These are phyloP conservation scores for Naso thynnoides DNA, from an alignment of 2,797 vertebrate species.

Conservation along the genomic window DNA sequence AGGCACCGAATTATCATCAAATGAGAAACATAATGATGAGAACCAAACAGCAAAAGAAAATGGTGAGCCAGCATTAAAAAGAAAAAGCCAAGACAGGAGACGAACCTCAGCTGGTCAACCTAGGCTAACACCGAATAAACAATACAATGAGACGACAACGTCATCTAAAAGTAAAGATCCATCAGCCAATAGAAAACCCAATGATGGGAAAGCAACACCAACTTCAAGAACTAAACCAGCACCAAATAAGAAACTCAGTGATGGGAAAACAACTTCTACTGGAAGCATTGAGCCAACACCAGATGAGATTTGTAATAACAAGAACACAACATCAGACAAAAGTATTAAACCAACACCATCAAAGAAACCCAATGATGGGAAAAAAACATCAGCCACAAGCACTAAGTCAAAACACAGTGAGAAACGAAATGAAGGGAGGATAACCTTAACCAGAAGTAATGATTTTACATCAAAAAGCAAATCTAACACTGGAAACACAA, in stretches of 20 bases:
- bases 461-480: background rate
- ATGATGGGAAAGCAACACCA: background rate
- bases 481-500: background rate
- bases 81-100: background rate
- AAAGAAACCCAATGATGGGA: background rate
- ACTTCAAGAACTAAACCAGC: background rate
- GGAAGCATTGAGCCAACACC: background rate
- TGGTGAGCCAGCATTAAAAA: background rate
- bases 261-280: background rate
- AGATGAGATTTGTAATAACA: background rate
- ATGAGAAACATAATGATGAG: background rate
- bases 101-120: background rate
- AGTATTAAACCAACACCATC: background rate
- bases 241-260: background rate
- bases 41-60: background rate
- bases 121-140: constrained; percentile 1
- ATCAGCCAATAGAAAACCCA: background rate
- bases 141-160: background rate
- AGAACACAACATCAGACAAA: background rate
- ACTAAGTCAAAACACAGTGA: background rate
- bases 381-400: background rate
- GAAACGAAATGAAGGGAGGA: background rate
- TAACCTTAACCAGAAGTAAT: background rate
- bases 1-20: background rate
- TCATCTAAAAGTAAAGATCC: background rate